Conservation (phyloP, 2,113 vertebrate genomes). For the Plestiodon gilberti region DNA sequence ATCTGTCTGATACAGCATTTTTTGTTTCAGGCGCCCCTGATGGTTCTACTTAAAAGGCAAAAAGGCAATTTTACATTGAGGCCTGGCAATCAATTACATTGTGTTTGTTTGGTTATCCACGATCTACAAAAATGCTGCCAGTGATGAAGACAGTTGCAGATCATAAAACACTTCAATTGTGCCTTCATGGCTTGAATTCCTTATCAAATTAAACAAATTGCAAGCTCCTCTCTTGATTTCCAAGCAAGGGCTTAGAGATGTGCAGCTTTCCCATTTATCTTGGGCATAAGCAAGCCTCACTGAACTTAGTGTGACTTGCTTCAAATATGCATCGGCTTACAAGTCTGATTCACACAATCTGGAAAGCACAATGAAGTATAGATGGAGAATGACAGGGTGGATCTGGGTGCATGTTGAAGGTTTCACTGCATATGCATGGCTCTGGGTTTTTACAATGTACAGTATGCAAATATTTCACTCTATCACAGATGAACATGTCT, state of each 20-base stretch:
- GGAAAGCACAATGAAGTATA: too few relatives aligned
- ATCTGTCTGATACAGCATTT: not conserved
- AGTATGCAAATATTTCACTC: not conserved
- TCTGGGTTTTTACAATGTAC: not conserved
- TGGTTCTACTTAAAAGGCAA: not conserved
- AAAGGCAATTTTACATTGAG: not conserved
- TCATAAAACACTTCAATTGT: not conserved
- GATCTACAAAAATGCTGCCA: not conserved
- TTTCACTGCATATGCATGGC: not conserved
- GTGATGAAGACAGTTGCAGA: not conserved
- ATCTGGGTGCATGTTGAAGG: not conserved
- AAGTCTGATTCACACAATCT: too few relatives aligned
- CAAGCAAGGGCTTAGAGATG: too few relatives aligned
- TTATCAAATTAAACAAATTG: not conserved
- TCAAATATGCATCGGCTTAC: not conserved
- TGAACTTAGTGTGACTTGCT: not conserved
- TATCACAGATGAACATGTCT: not conserved
- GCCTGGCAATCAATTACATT: not conserved
- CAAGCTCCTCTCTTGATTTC: not conserved
- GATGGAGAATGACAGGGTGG: too few relatives aligned
- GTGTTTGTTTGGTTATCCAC: conserved; percentile 7
- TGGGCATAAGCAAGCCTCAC: not conserved
- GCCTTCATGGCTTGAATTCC: not conserved
- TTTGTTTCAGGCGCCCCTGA: not conserved
- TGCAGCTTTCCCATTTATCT: too few relatives aligned